A percentile compares a stretch with the other conserved stretches of the same genome.
These are phyloP conservation scores for Buteo buteo DNA, from an alignment of 2,113 vertebrate genomes.

Conservation along the genomic window DNA sequence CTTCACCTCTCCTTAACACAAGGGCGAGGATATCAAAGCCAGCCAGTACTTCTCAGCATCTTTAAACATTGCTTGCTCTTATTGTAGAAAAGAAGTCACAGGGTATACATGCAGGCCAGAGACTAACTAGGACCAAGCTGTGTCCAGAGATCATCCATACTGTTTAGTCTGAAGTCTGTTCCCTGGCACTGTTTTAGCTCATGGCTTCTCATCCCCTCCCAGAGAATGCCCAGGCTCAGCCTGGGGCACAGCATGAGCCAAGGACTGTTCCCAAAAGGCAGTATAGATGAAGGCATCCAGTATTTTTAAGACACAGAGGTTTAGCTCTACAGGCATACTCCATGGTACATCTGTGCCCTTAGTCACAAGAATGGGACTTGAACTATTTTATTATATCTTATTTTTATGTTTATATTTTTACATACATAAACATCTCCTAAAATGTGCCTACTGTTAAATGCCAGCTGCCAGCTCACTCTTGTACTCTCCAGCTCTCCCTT, in stretches of 20 bases:
- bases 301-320: not conserved
- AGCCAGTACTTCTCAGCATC: not conserved
- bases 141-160: not conserved
- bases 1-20: not conserved
- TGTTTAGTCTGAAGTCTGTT: not conserved
- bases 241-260: not conserved
- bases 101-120: not conserved
- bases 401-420: not conserved
- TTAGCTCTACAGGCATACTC: not conserved
- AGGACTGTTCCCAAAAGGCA: not conserved
- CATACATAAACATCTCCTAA: not conserved
- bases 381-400: not conserved
- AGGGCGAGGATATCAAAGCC: not conserved
- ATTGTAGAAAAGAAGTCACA: not conserved
- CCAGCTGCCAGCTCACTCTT: not conserved
- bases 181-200: not conserved
- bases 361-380: not conserved
- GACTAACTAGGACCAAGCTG: not conserved
- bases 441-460: not conserved
- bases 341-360: fast-evolving
- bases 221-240: not conserved
- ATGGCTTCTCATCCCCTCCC: not conserved
- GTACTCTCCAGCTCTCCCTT: not conserved
- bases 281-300: not conserved
- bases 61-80: not conserved